These are phyloP conservation scores for Scarus forsteni DNA, from an alignment of 2,797 vertebrate genomes.

Conservation along the genomic window DNA sequence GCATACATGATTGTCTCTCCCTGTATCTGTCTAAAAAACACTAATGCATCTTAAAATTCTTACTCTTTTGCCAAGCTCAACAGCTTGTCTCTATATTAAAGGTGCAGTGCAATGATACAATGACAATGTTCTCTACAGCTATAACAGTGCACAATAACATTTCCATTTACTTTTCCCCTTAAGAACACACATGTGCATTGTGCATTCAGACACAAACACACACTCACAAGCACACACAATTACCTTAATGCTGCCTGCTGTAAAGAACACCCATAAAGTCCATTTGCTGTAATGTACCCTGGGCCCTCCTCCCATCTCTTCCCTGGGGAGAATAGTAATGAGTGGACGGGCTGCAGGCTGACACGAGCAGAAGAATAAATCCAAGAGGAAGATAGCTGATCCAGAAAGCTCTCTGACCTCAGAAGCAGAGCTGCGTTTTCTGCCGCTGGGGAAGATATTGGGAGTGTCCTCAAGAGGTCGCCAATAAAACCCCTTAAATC, in stretches of 20 bases:
- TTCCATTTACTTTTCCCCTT: slow-evolving; percentile 42
- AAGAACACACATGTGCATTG: slow-evolving; percentile 20
- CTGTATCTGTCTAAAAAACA: too few species aligned
- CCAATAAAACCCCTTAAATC: slow-evolving; percentile 25
- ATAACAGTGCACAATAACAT: slow-evolving; percentile 33
- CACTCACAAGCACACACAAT: slow-evolving; percentile 70
- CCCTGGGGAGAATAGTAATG: slow-evolving; percentile 84
- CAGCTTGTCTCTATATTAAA: too few species aligned
- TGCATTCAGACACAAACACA: slow-evolving; percentile 7
- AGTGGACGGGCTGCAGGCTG: slow-evolving; percentile 61
- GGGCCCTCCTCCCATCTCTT: slow-evolving; percentile 55
- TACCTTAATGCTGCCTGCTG: slow-evolving; percentile 84
- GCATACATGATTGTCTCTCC: too few species aligned
- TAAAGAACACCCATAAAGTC: slow-evolving; percentile 83
- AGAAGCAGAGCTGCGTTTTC: neutral
- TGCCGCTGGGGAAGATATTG: neutral
- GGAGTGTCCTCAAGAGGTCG: slow-evolving; percentile 19
- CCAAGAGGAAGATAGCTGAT: slow-evolving; percentile 40
- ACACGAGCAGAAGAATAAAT: slow-evolving; percentile 70
- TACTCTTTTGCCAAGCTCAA: too few species aligned
- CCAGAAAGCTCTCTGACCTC: slow-evolving; percentile 53
- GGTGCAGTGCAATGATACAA: neutral
- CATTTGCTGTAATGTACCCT: slow-evolving; percentile 82
- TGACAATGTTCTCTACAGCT: slow-evolving; percentile 8
- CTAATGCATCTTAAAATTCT: too few species aligned